Percentiles rank a stretch among this genome's conserved stretches.
Evolutionary conservation across 1,140 invertebrate species (phyloP).

Genomic region (Drosophila dunni): DNA sequence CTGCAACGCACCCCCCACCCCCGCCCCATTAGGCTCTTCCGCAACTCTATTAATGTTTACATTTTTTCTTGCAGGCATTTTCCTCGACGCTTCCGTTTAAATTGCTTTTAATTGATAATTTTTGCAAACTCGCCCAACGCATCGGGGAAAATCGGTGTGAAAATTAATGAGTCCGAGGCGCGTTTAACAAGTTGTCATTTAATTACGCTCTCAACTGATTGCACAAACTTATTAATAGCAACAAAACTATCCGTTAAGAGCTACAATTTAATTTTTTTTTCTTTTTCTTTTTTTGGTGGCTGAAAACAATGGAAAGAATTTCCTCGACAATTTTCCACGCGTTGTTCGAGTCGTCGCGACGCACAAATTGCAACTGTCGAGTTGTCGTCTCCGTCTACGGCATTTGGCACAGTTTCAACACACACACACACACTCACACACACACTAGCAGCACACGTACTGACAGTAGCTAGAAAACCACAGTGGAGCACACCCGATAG

Average conservation of each 20-base stretch:
- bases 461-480: no score
- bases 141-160: conserved; percentile 16
- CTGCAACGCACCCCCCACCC: neutral
- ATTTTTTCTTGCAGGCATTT: conserved; percentile 72
- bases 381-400: conserved; percentile 57
- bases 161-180: conserved; percentile 48
- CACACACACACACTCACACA: conserved; percentile 33
- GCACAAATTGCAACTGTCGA: conserved; percentile 76
- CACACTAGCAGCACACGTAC: neutral
- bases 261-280: neutral
- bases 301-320: conserved; percentile 13
- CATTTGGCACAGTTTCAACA: conserved; percentile 69
- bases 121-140: conserved; percentile 24
- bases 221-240: conserved; percentile 16
- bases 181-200: conserved; percentile 76
- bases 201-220: conserved; percentile 52
- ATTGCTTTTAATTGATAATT: conserved; percentile 80
- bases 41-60: conserved; percentile 60
- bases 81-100: conserved; percentile 32
- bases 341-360: conserved; percentile 63
- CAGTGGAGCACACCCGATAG: no score
- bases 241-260: conserved; percentile 13
- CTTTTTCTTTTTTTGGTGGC: no score
- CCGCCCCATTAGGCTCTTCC: neutral
- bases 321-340: conserved; percentile 30